Evolutionary conservation across 2,113 vertebrate species (phyloP), one percentile per base, ranked within the genome.

Genomic region (Castor canadensis): DNA sequence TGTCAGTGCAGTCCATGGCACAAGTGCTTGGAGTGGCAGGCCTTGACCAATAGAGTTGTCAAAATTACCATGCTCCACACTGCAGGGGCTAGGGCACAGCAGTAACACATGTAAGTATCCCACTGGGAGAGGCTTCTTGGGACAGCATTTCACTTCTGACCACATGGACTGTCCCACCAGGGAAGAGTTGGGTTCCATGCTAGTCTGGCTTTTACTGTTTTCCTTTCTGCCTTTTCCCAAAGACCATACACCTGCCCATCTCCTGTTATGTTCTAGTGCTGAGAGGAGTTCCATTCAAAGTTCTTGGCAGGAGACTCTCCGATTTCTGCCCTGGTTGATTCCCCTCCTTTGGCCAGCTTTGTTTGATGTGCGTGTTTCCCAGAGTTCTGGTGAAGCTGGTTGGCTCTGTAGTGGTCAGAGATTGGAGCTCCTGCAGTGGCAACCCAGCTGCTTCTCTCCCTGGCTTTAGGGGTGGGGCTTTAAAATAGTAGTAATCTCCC

Each of bases 401-500:
- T 86, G 73, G 89, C 90, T 95, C 47, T 60, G 1, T 15, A 35
- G 85, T 92, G 72, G 75, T 85, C 76, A 87, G 90, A 87, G 84
- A 84, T 60, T 43, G 91, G 86, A 93, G 85, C 64, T 87, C 77
- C 71, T 45, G 35, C 43, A 38, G 47, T 1, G 4, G 47, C 71
- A 87, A 69, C 47, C 56, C 90, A 43, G 20, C 87, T 69, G 67
- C 87, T 89, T 87, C 60, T 47, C 75, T 92, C 47, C 64, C 64
- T 71, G 64, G 56, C 45, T 72, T 83, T 67, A 85, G 60, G 80
- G 88, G 83, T 9, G 69, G 96, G 60, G 72, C 95, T 94, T 95
- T 76, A 83, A 95, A 95, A 89, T 45, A 86, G 80, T 96, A 87
- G 67, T 91, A 95, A 93, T 97, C 95, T 97, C 92, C 54, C 79